Conservation (phyloP, 2,888 invertebrate genomes). For the Galerucella nymphaeae region DNA sequence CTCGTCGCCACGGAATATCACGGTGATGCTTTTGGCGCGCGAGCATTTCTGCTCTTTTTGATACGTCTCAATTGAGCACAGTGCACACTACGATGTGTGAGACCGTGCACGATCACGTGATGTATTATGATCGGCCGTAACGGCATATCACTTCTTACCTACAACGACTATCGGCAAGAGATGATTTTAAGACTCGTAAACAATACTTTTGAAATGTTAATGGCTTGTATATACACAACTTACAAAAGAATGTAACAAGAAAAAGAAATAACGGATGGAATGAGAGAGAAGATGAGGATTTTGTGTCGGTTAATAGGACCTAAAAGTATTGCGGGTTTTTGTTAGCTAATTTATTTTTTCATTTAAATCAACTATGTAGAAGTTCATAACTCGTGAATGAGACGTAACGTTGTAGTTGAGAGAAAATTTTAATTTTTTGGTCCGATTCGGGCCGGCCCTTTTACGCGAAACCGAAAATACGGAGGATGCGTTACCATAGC, state of each 20-base stretch:
- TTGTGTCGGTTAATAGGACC: neutral
- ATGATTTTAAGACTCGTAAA: conserved; percentile 52
- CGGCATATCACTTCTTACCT: conserved; percentile 52
- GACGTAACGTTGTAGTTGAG: neutral
- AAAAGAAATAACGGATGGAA: conserved; percentile 6
- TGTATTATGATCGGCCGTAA: conserved; percentile 52
- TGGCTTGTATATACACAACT: conserved; percentile 36
- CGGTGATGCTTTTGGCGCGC: conserved; percentile 12
- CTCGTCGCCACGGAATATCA: conserved; percentile 7
- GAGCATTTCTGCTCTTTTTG: conserved; percentile 41
- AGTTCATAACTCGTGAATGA: too few relatives aligned
- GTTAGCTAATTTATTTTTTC: too few relatives aligned
- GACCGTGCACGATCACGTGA: conserved; percentile 52
- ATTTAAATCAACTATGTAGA: too few relatives aligned
- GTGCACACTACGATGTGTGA: conserved; percentile 50
- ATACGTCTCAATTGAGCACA: conserved; percentile 53
- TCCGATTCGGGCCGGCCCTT: neutral
- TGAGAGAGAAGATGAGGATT: neutral
- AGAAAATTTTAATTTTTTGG: neutral
- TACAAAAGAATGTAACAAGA: neutral
- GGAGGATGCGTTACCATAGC: conserved; percentile 52
- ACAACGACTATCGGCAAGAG: conserved; percentile 47
- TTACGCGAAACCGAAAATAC: conserved; percentile 32
- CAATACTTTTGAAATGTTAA: conserved; percentile 52
- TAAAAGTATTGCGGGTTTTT: neutral